Percentiles rank a stretch among this genome's conserved stretches.
Conservation (phyloP, 2,888 invertebrate genomes). For the Congeria kusceri region DNA sequence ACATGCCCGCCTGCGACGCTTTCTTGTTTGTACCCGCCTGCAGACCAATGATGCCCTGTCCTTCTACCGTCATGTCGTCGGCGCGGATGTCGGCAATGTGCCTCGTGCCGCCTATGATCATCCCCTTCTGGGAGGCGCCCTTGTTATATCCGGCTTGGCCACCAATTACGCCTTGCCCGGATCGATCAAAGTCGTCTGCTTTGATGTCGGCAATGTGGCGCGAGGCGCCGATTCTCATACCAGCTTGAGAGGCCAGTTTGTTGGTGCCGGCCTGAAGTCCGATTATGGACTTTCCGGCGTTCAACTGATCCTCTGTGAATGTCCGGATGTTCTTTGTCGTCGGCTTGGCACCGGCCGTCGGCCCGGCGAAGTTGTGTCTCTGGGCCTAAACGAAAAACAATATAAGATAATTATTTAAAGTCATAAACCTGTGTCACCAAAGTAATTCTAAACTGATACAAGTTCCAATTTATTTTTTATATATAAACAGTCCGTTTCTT, state of each 20-base stretch:
- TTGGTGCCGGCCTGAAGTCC: constrained; percentile 84
- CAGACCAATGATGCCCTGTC: constrained; percentile 74
- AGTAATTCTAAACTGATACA: too few species aligned
- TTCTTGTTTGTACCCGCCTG: constrained; percentile 81
- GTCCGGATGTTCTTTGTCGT: constrained; percentile 76
- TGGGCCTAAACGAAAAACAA: constrained; percentile 72
- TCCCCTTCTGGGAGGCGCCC: constrained; percentile 80
- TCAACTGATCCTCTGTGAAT: constrained; percentile 80
- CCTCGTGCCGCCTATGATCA: constrained; percentile 74
- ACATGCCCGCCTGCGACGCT: constrained; percentile 77
- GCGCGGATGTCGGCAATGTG: constrained; percentile 70
- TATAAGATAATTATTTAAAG: background rate
- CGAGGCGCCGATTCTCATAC: constrained; percentile 79
- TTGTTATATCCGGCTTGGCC: constrained; percentile 81
- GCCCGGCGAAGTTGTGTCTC: constrained; percentile 79
- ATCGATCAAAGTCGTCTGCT: constrained; percentile 73
- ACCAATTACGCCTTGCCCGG: constrained; percentile 74
- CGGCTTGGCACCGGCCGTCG: constrained; percentile 82
- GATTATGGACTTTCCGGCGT: constrained; percentile 79
- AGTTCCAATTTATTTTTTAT: too few species aligned
- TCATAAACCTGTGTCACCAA: background rate
- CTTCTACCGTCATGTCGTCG: constrained; percentile 64
- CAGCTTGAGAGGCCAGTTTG: constrained; percentile 83
- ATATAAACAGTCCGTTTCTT: background rate
- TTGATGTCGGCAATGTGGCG: constrained; percentile 79